phyloP scores from a whole-genome alignment of 2,888 invertebrate species.

The Napeogenes inachia region DNA sequence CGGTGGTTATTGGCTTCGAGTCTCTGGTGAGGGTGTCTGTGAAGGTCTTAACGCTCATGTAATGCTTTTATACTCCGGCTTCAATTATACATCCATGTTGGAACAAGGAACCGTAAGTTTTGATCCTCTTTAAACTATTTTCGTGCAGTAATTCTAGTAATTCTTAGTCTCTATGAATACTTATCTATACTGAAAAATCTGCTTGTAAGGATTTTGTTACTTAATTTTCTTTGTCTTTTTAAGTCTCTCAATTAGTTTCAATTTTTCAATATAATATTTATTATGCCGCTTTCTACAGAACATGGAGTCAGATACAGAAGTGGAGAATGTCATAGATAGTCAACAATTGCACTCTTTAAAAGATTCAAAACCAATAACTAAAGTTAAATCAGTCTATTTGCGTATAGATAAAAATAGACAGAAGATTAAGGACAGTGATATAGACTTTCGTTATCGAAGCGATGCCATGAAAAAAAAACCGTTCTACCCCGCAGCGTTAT shows the following conservation, averaged over 20 bases:
- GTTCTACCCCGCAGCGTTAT: slow-evolving; percentile 70
- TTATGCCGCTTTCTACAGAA: neutral
- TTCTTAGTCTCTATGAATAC: no score
- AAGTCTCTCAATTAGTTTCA: slow-evolving; percentile 30
- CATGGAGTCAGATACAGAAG: neutral
- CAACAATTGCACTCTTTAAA: slow-evolving; percentile 56
- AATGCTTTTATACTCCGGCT: slow-evolving; percentile 73
- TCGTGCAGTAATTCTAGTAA: no score
- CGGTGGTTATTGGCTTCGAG: slow-evolving; percentile 75
- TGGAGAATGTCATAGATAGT: slow-evolving; percentile 34
- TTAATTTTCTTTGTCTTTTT: no score
- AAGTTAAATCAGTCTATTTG: slow-evolving; percentile 57
- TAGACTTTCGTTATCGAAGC: slow-evolving; percentile 72
- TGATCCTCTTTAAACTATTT: slow-evolving; percentile 2
- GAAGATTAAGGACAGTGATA: slow-evolving; percentile 60
- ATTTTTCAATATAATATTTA: slow-evolving; percentile 4
- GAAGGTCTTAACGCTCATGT: slow-evolving; percentile 52
- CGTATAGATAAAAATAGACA: slow-evolving; percentile 65
- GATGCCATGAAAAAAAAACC: slow-evolving; percentile 67
- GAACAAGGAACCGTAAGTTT: slow-evolving; percentile 46
- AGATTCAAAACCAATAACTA: slow-evolving; percentile 37
- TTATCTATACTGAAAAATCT: no score
- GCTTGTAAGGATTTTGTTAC: no score
- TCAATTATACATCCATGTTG: slow-evolving; percentile 67
- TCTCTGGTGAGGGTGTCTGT: slow-evolving; percentile 74